Evolutionary conservation across 2,113 vertebrate species (phyloP).

Genomic region (Vanacampus margaritifer): DNA sequence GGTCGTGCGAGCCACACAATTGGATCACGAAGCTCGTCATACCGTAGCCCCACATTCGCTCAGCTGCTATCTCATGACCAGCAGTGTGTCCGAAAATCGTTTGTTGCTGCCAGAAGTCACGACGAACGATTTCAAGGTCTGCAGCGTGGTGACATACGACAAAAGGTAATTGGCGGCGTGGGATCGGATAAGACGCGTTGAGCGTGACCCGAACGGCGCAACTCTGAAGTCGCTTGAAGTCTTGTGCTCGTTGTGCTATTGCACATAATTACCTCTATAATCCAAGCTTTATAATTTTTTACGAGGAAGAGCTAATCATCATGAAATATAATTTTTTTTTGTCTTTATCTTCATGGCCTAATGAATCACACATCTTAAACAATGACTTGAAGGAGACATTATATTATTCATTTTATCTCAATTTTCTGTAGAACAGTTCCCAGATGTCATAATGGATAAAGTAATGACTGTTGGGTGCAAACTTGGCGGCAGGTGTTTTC

Average conservation of each 20-base stretch:
- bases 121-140: conserved; percentile 5
- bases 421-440: too few species aligned
- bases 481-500: too few species aligned
- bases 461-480: too few species aligned
- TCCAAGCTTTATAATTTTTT: too few species aligned
- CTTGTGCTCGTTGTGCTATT: conserved; percentile 20
- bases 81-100: not conserved
- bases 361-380: not conserved
- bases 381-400: too few species aligned
- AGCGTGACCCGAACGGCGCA: not conserved
- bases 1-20: conserved; percentile 1
- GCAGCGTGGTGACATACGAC: not conserved
- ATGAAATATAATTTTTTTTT: not conserved
- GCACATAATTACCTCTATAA: not conserved
- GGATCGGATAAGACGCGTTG: not conserved
- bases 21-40: not conserved
- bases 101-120: not conserved
- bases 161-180: conserved; percentile 3
- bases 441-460: too few species aligned
- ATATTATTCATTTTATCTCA: too few species aligned
- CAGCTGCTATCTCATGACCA: conserved; percentile 12
- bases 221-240: not conserved
- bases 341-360: not conserved
- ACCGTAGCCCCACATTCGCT: not conserved
- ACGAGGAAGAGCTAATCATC: not conserved